Evolutionary conservation across 2,113 vertebrate species (phyloP).

Genomic region (Hipposideros armiger): DNA sequence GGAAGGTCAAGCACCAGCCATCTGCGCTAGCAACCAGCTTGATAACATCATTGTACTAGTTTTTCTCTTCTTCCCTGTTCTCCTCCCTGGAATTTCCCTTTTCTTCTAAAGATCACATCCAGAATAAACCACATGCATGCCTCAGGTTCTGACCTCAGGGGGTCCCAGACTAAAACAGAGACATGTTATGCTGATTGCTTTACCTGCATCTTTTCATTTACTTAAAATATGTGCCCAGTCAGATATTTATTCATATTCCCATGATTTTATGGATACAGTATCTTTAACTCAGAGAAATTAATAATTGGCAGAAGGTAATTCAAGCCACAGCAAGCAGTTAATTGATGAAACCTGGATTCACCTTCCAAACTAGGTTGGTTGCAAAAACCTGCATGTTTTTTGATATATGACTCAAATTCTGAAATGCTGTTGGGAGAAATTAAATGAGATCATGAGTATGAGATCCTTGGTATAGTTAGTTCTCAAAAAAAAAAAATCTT

Average conservation of each 20-base stretch:
- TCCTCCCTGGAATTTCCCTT: background rate
- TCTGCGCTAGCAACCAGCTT: background rate
- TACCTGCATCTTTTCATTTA: background rate
- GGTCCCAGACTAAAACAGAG: background rate
- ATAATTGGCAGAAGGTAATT: slow-evolving; percentile 16
- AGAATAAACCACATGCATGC: background rate
- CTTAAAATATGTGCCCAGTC: background rate
- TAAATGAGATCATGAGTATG: background rate
- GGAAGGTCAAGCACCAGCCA: background rate
- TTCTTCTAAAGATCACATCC: background rate
- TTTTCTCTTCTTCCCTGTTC: background rate
- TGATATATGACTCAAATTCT: background rate
- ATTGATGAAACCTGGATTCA: background rate
- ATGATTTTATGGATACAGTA: background rate
- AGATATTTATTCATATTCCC: background rate
- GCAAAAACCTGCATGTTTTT: background rate
- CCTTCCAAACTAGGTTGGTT: background rate
- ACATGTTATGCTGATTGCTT: background rate
- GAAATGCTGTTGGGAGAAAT: background rate
- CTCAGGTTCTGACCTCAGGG: background rate
- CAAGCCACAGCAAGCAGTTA: background rate
- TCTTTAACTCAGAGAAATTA: background rate
- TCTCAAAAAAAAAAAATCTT: background rate
- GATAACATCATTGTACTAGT: background rate
- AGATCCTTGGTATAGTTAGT: background rate